Base-by-base conservation (phyloP, 2,113 vertebrate species). In the Dipodomys ordii region DNA sequence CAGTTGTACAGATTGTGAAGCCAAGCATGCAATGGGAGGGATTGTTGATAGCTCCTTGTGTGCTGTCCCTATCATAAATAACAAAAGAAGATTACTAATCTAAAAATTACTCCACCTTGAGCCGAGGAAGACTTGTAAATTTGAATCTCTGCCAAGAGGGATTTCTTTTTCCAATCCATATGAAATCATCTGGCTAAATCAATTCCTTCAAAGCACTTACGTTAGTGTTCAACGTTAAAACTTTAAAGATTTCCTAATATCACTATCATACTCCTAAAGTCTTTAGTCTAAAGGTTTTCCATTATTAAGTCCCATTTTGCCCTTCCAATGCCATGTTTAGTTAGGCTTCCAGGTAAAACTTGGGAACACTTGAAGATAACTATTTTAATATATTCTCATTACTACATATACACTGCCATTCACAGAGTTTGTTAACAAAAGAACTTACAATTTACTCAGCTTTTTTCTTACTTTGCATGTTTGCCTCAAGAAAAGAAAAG, bases 111-210 rank as follows among this genome's bases (percentile, higher is more conserved):
- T n/a, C 68, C 27, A 88, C 23, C n/a, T 87, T 30, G 32, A 39
- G 7, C n/a, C 39, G 78, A 79, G 28, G 60, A 86, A 57, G 67
- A 88, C 22, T 92, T n/a, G 81, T 62, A 92, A 84, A 90, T 80
- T 65, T 90, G 64, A 94, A 83, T 78, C 39, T 73, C 23, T 87
- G n/a, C 25, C 28, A 83, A 9, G 27, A 46, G 28, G n/a, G 9
- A 13, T 44, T 62, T 12, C 49, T 28, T 92, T 57, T 32, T 67
- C 12, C 4, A 81, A 77, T 44, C 46, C 9, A 65, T 57, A 57
- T 84, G 93, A 95, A 92, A 4, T 39, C 39, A 78, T 91, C 57
- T 95, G 11, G 81, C 30, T n/a, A 92, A 87, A 91, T 83, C 73
- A 83, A 87, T 79, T 46, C 86, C 62, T 82, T 60, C 82, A 44